Conservation (phyloP, 2,888 invertebrate species). For the Troilus luridus region DNA sequence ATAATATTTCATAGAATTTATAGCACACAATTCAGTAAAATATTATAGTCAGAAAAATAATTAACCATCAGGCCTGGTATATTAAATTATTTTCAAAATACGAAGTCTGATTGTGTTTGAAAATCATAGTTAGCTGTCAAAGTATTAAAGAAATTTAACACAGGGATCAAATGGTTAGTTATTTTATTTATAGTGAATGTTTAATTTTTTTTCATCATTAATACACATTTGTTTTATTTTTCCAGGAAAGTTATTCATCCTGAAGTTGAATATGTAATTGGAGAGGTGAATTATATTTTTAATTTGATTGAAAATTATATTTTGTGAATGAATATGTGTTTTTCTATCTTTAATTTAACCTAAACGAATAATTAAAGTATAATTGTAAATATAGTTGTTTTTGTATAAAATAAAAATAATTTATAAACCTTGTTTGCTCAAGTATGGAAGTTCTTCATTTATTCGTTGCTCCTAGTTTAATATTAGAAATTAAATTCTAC, state of each 20-base stretch:
- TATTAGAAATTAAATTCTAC: neutral
- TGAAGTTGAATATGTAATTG: slow-evolving; percentile 66
- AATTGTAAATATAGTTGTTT: neutral
- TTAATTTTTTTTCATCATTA: neutral
- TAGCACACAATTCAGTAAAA: neutral
- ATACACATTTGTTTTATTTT: slow-evolving; percentile 51
- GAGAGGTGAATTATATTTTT: slow-evolving; percentile 64
- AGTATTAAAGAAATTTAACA: neutral
- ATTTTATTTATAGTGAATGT: neutral
- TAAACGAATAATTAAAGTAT: neutral
- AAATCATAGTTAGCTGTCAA: neutral
- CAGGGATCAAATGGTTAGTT: neutral
- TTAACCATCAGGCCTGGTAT: neutral
- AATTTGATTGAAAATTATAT: neutral
- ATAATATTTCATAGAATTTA: neutral
- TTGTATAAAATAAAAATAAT: neutral
- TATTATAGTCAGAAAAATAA: neutral
- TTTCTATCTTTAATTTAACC: neutral
- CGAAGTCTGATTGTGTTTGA: neutral
- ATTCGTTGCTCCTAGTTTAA: neutral
- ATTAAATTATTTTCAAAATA: neutral
- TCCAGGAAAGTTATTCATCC: slow-evolving; percentile 63
- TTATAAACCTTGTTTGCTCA: neutral
- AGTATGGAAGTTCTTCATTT: neutral
- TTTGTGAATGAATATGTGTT: neutral